phyloP scores from a whole-genome alignment of 2,797 vertebrate species.

The Triplophysa bombifrons region DNA sequence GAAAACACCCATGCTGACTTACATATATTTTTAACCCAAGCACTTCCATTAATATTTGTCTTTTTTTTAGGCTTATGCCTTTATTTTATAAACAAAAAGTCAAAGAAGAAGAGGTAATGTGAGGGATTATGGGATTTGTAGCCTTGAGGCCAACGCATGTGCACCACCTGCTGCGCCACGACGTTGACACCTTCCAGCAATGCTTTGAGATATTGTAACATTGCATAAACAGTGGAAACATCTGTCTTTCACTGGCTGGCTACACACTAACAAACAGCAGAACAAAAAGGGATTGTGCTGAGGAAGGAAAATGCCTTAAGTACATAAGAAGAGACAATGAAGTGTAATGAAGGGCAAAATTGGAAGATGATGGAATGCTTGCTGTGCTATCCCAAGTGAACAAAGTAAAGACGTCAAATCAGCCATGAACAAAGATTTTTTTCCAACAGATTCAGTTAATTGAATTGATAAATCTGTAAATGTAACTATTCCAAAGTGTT shows the following conservation, averaged over 20 bases:
- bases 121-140: neutral
- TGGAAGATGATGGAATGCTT: constrained; percentile 18
- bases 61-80: neutral
- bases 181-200: constrained; percentile 8
- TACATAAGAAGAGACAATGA: constrained; percentile 33
- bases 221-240: constrained; percentile 46
- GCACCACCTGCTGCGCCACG: no score
- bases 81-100: neutral
- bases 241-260: constrained; percentile 43
- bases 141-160: neutral
- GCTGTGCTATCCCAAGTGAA: constrained; percentile 6
- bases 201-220: constrained; percentile 37
- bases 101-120: neutral
- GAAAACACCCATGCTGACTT: no score
- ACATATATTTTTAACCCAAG: no score
- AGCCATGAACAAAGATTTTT: constrained; percentile 24
- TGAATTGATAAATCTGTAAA: constrained; percentile 26
- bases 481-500: constrained; percentile 7
- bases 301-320: constrained; percentile 2
- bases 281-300: constrained; percentile 20
- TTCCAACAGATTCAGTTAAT: neutral
- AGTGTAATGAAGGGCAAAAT: constrained; percentile 54
- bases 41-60: neutral
- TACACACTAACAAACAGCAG: constrained; percentile 14
- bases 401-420: constrained; percentile 31